Evolutionary conservation across 2,888 invertebrate genomes (phyloP).

Genomic region (Corbicula japonica): DNA sequence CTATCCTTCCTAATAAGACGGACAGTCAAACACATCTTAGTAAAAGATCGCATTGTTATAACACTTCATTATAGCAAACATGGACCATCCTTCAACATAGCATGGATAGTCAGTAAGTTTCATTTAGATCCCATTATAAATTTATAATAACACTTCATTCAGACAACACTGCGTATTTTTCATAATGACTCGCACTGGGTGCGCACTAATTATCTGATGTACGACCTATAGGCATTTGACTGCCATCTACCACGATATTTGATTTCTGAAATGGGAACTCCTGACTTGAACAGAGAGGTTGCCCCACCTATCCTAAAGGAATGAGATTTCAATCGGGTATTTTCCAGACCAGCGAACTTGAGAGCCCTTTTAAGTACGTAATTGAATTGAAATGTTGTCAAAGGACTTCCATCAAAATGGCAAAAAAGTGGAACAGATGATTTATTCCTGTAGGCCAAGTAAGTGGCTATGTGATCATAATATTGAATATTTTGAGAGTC

Average conservation of each 20-base stretch:
- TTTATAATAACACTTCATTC: too few relatives aligned
- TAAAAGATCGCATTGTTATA: too few relatives aligned
- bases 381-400: constrained; percentile 15
- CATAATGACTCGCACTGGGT: too few relatives aligned
- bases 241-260: constrained; percentile 28
- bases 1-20: too few relatives aligned
- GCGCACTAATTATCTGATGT: constrained; percentile 11
- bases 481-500: background rate
- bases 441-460: background rate
- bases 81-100: too few relatives aligned
- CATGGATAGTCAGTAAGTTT: too few relatives aligned
- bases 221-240: constrained; percentile 24
- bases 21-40: too few relatives aligned
- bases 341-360: constrained; percentile 7
- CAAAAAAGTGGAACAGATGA: constrained; percentile 8
- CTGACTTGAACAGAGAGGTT: constrained; percentile 18
- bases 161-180: too few relatives aligned
- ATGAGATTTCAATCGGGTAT: constrained; percentile 24
- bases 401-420: constrained; percentile 3
- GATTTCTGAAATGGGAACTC: constrained; percentile 13
- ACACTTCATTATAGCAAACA: too few relatives aligned
- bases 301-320: constrained; percentile 38
- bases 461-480: background rate
- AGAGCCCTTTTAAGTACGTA: constrained; percentile 18
- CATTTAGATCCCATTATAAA: too few relatives aligned